Base-by-base conservation (phyloP, 2,888 invertebrate species). In the Ernsta delagoae region DNA sequence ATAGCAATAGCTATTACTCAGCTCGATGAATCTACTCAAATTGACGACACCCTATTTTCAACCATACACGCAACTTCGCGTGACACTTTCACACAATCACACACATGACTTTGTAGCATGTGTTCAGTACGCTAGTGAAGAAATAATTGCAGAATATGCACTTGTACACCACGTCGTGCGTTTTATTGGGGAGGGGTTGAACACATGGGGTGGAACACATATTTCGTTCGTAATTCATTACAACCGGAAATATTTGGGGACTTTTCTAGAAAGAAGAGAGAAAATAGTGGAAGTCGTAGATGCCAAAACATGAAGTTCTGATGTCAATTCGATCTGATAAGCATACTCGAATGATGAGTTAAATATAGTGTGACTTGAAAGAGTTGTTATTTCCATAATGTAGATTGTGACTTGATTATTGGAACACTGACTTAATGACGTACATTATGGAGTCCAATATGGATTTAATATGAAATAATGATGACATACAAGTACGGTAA, bases 1-100 rank as follows among this genome's bases (percentile, higher is more conserved):
- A 31, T 4, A 3, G 31, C 31, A 31, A 31, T 50, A 48, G n/a
- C 34, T 11, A 57, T 36, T n/a, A 36, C 7, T 11, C 7, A 36
- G 36, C 39, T 11, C 39, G 24, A 53, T 63, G 65, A 73, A 76
- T 74, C 68, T 71, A 45, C 73, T 61, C 70, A 74, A 71, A 70
- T 73, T 77, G 77, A 77, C 76, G 78, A 81, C 77, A 78, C 79
- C 75, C 78, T 72, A 72, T 63, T 70, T 70, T 73, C 63, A 70
- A 69, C 71, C 63, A 54, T 41, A 69, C 82, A 83, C 81, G 83
- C 79, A 61, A 79, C 72, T 69, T 82, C 59, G 80, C 83, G 83
- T 83, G 83, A 67, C 65, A 72, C 68, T 70, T 64, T 64, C 59
- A 65, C 71, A 53, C 65, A 68, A 61, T 24, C 31, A 36, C 31